Evolutionary conservation across 1,140 invertebrate species (phyloP), one percentile per base, ranked within the genome.

Genomic region (Metaphire vulgaris): DNA sequence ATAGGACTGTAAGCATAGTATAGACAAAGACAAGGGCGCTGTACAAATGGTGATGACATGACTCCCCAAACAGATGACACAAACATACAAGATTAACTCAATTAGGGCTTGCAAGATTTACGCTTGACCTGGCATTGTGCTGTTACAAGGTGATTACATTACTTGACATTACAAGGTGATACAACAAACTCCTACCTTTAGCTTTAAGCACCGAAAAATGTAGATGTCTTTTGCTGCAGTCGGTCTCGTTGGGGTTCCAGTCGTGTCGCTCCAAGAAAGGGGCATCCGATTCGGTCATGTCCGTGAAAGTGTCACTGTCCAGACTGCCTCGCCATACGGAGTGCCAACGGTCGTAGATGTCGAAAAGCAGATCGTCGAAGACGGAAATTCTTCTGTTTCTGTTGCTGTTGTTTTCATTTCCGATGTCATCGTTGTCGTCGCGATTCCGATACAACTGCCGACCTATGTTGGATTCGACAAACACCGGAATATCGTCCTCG

Each of bases 281-380:
- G 31, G 83, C 80, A 56, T 85, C 85, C 21, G 84, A 84, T 0
- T 83, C 83, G 65, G 84, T 86, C 33, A 85, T 85, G 76, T 86
- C 85, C 12, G 85, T 87, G 77, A 86, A 83, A 0, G 85, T 86
- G 76, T 86, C 85, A 75, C 84, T 85, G 66, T 86, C 85, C 78
- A 85, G 82, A 77, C 84, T 86, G 73, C 86, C 85, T 74, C 33
- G 29, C n/a, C 72, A 32, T 28, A 32, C 34, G 64, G 81, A 83
- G 66, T 85, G 81, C 84, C 84, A 87, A 1, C 83, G 80, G 72
- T 86, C 83, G 75, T 87, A 87, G 65, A 87, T 87, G 72, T 87
- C 85, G 75, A 82, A 83, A 64, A 87, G 80, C 15, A 87, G 80
- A 72, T 83, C 84, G 79, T 87, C 85, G 26, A 87, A 83, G 30